Evolutionary conservation across 1,140 invertebrate genomes (phyloP), one percentile per base, ranked within the genome.

Genomic region (Pachyrhynchus sulphureomaculatus): DNA sequence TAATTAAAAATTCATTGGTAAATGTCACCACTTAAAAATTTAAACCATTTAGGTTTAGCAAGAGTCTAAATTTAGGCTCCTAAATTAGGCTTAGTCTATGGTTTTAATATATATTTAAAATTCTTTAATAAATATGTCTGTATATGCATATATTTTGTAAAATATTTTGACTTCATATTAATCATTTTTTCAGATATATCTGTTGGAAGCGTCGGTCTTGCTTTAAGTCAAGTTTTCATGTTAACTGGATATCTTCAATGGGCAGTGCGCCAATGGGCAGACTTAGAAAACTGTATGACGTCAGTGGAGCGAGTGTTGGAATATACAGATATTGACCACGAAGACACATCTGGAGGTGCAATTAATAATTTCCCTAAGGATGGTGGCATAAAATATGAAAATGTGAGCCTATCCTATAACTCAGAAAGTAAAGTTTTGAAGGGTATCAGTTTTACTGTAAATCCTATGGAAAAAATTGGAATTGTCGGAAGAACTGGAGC

Each of bases 401-500:
- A 87, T 33, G 76, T 91, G 0, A 83, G 74, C 4, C 67, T 93
- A 2, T 77, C 80, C 54, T 94, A 94, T 68, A 81, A 81, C 1
- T 72, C 76, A 0, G 81, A 84, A 0, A 80, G 84, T 10, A 81
- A 84, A 0, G 88, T 93, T 2, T 77, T 93, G 1, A 91, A 87
- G 70, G 82, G 87, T 61, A 77, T 93, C 1, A 87, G 83, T 64
- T 88, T 92, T 37, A 75, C 67, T 0, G 80, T 88, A 18, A 54
- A 80, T 13, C 70, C 83, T 0, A 74, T 70, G 41, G 84, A 88
- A 74, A 88, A 88, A 76, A 79, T 90, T 12, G 89, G 90, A 6
- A 89, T 92, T 4, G 87, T 91, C 5, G 89, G 91, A 1, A 79
- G 88, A 56, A 92, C 90, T 15, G 91, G 91, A 2, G 88, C 91